These are phyloP conservation scores for Dryadula phaetusa DNA, from an alignment of 2,888 invertebrate genomes.

Conservation along the genomic window DNA sequence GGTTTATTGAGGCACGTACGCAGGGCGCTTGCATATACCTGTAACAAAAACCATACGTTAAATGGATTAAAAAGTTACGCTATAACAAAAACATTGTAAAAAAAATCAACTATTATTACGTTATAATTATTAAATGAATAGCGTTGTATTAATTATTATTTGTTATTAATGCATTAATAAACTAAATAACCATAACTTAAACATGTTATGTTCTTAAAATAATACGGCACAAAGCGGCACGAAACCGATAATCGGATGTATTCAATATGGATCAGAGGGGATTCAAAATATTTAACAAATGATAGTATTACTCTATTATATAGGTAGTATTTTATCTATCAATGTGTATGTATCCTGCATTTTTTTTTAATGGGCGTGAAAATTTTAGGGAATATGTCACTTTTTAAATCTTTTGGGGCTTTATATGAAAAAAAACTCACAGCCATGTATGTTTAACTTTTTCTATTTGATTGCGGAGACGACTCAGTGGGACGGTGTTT, in stretches of 20 bases:
- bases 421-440: too few relatives aligned
- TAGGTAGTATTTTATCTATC: too few relatives aligned
- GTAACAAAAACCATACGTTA: slow-evolving; percentile 49
- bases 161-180: not conserved
- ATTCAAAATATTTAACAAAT: slow-evolving; percentile 1
- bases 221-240: not conserved
- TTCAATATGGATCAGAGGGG: slow-evolving; percentile 3
- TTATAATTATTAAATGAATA: too few relatives aligned
- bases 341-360: not conserved
- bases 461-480: too few relatives aligned
- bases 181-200: not conserved
- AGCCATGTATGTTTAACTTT: too few relatives aligned
- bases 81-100: too few relatives aligned
- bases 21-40: slow-evolving; percentile 62
- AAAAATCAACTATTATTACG: too few relatives aligned
- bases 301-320: not conserved
- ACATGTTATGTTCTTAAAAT: not conserved
- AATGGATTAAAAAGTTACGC: not conserved
- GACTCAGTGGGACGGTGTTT: too few relatives aligned
- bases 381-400: too few relatives aligned
- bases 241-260: slow-evolving; percentile 1
- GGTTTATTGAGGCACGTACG: slow-evolving; percentile 49
- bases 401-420: too few relatives aligned
- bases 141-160: too few relatives aligned
- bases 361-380: too few relatives aligned